A percentile compares a stretch with the other conserved stretches of the same genome.
phyloP scores from a whole-genome alignment of 2,113 vertebrate genomes.

The Podiceps cristatus region DNA sequence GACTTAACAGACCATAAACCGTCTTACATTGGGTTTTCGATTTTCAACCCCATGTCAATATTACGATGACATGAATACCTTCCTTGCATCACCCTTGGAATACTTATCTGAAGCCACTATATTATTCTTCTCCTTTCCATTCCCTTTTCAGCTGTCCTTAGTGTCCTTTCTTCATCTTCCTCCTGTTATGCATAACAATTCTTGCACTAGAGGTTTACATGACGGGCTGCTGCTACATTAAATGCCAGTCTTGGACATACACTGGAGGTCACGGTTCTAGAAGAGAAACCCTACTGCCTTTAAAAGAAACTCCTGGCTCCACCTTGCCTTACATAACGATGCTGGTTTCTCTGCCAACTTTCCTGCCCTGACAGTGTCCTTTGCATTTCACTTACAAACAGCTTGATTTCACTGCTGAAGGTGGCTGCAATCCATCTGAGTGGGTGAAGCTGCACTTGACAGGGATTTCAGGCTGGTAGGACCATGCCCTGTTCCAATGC shows the following conservation, averaged over 20 bases:
- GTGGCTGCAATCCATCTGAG: not conserved
- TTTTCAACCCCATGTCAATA: conserved; percentile 1
- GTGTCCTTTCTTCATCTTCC: not conserved
- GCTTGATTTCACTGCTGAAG: not conserved
- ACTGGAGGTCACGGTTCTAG: not conserved
- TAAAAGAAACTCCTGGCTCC: not conserved
- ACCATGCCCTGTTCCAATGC: not conserved
- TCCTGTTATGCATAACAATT: not conserved
- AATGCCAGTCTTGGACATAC: not conserved
- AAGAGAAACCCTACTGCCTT: not conserved
- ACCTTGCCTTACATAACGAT: accelerated
- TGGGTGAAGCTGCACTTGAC: not conserved
- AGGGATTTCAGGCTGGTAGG: not conserved
- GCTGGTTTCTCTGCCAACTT: not conserved
- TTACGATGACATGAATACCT: not conserved
- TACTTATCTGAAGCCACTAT: not conserved
- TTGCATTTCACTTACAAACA: not conserved
- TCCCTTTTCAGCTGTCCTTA: not conserved
- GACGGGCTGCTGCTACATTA: not conserved
- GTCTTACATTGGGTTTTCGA: not conserved
- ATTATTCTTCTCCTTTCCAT: not conserved
- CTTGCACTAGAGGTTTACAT: not conserved
- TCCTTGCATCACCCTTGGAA: not conserved
- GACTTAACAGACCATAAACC: conserved; percentile 66
- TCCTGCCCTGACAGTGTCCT: not conserved